Conservation (phyloP, 2,888 invertebrate genomes). For the Drosophila barbarae region DNA sequence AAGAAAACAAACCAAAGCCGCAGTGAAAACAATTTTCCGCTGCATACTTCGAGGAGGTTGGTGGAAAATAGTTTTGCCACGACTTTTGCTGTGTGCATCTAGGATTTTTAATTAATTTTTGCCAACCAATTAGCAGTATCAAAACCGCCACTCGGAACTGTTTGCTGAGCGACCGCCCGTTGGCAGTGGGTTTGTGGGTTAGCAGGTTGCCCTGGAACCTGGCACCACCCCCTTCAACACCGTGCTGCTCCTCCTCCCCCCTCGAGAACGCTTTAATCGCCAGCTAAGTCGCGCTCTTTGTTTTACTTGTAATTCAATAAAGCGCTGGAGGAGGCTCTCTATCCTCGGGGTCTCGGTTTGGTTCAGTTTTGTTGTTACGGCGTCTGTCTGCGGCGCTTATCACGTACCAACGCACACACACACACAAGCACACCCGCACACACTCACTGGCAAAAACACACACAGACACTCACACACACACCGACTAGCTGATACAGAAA, state of each 20-base stretch:
- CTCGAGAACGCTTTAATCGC: slow-evolving; percentile 54
- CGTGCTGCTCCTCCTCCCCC: neutral
- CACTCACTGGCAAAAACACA: slow-evolving; percentile 26
- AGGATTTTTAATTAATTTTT: slow-evolving; percentile 39
- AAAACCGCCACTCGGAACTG: slow-evolving; percentile 23
- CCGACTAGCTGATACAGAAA: slow-evolving; percentile 70
- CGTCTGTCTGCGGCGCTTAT: slow-evolving; percentile 65
- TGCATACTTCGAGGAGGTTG: slow-evolving; percentile 42
- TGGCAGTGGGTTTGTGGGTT: slow-evolving; percentile 58
- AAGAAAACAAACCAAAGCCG: slow-evolving; percentile 1
- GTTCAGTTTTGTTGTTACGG: slow-evolving; percentile 63
- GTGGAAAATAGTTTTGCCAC: slow-evolving; percentile 19
- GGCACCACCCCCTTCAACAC: neutral
- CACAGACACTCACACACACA: slow-evolving; percentile 37
- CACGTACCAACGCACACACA: slow-evolving; percentile 50
- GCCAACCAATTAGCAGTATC: slow-evolving; percentile 42
- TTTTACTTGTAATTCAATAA: slow-evolving; percentile 65
- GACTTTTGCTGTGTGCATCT: slow-evolving; percentile 9
- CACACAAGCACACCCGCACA: slow-evolving; percentile 22
- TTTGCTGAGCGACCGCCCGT: slow-evolving; percentile 12
- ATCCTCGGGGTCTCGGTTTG: slow-evolving; percentile 33
- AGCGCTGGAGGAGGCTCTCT: slow-evolving; percentile 35
- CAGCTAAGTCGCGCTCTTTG: slow-evolving; percentile 49
- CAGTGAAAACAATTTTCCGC: slow-evolving; percentile 15
- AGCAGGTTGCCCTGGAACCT: slow-evolving; percentile 35